Conservation (phyloP, 2,113 vertebrate genomes). For the Mohoua ochrocephala region DNA sequence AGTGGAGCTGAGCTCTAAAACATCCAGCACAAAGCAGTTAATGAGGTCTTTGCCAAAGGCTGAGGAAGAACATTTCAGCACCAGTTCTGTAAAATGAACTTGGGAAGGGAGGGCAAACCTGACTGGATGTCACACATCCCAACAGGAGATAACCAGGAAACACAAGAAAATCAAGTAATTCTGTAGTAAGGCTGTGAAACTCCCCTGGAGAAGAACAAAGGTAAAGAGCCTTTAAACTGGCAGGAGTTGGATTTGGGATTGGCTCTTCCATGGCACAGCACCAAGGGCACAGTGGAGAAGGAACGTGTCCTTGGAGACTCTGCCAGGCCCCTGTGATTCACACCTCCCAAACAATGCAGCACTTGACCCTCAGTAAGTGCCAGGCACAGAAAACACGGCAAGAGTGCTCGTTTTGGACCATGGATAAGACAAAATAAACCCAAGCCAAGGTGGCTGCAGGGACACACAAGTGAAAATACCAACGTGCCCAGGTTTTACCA, state of each 20-base stretch:
- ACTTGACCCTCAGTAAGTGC: background rate
- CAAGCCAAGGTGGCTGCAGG: background rate
- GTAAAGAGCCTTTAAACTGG: background rate
- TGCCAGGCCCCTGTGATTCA: background rate
- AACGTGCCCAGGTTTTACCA: fast-evolving
- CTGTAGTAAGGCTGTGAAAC: background rate
- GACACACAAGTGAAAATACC: background rate
- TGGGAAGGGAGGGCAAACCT: background rate
- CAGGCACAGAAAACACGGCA: fast-evolving
- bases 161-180: background rate
- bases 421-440: background rate
- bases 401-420: background rate
- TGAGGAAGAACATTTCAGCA: background rate
- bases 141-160: background rate
- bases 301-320: fast-evolving
- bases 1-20: background rate
- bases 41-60: background rate
- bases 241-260: background rate
- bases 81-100: background rate
- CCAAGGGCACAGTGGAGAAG: background rate
- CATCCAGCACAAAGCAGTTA: background rate
- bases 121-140: background rate
- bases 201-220: background rate
- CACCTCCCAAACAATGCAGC: background rate
- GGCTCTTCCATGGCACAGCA: background rate